Percentiles rank a stretch among this genome's conserved stretches.
Evolutionary conservation across 2,888 invertebrate species (phyloP).

Genomic region (Drosophila subsilvestris): DNA sequence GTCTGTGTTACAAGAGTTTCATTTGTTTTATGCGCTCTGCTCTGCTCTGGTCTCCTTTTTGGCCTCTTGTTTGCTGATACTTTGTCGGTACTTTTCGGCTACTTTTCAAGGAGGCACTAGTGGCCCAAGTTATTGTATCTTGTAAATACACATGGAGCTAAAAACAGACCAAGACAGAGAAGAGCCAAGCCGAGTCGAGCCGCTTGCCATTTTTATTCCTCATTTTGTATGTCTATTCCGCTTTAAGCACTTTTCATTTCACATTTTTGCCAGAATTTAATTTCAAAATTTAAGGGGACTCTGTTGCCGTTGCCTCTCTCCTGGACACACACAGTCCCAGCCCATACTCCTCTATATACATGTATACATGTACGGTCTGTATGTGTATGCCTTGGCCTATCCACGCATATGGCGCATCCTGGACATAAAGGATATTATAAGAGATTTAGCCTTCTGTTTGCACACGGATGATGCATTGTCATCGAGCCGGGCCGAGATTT

Average conservation of each 20-base stretch:
- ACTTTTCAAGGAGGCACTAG: slow-evolving; percentile 72
- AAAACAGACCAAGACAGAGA: not conserved
- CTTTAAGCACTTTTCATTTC: slow-evolving; percentile 15
- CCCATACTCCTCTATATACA: not conserved
- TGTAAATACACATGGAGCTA: slow-evolving; percentile 65
- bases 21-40: slow-evolving; percentile 75
- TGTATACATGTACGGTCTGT: slow-evolving; percentile 6
- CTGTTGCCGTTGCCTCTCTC: slow-evolving; percentile 5
- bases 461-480: slow-evolving; percentile 83
- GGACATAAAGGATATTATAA: slow-evolving; percentile 81
- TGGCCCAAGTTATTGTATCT: slow-evolving; percentile 78
- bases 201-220: slow-evolving; percentile 49
- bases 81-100: slow-evolving; percentile 79
- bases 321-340: not conserved
- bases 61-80: slow-evolving; percentile 79
- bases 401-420: slow-evolving; percentile 77
- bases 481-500: slow-evolving; percentile 82
- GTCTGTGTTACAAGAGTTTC: slow-evolving; percentile 71
- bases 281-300: slow-evolving; percentile 54
- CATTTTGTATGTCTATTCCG: slow-evolving; percentile 16
- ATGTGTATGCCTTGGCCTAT: slow-evolving; percentile 57
- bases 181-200: slow-evolving; percentile 12
- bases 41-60: slow-evolving; percentile 57
- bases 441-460: slow-evolving; percentile 82
- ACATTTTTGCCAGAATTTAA: slow-evolving; percentile 56